Conservation (phyloP, 2,797 vertebrate genomes). For the Pseudomugil gertrudae region DNA sequence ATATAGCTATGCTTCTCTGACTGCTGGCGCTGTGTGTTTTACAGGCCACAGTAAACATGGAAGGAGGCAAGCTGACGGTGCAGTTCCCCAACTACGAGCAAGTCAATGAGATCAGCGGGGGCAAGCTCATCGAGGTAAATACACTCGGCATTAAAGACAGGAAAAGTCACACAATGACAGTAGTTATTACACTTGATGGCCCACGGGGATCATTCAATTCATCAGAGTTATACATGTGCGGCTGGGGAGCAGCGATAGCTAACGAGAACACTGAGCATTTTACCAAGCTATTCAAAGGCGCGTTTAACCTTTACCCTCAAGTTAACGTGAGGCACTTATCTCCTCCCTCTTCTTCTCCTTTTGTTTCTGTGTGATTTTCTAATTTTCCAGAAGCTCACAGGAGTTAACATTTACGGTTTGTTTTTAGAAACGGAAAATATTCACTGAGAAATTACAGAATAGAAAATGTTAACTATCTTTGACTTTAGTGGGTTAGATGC, state of each 20-base stretch:
- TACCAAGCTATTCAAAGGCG: slow-evolving; percentile 1
- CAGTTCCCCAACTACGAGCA: slow-evolving; percentile 91
- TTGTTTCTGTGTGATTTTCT: background rate
- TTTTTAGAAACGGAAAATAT: background rate
- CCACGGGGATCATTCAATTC: slow-evolving; percentile 35
- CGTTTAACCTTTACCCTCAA: background rate
- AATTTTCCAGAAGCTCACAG: background rate
- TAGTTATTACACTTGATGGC: slow-evolving; percentile 37
- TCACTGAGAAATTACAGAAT: background rate
- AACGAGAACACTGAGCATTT: slow-evolving; percentile 17
- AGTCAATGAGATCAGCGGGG: slow-evolving; percentile 86
- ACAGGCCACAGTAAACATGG: slow-evolving; percentile 88
- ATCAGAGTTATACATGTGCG: slow-evolving; percentile 26
- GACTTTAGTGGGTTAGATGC: background rate
- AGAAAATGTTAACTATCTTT: background rate
- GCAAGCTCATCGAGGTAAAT: slow-evolving; percentile 90
- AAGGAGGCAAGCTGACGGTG: slow-evolving; percentile 84
- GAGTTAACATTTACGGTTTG: background rate
- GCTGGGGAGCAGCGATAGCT: slow-evolving; percentile 8
- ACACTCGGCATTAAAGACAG: slow-evolving; percentile 13
- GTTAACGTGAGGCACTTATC: background rate
- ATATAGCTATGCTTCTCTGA: background rate
- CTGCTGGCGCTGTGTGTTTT: slow-evolving; percentile 23
- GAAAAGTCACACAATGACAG: slow-evolving; percentile 10
- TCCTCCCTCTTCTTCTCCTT: background rate